Percentiles rank a stretch among this genome's conserved stretches.
Conservation (phyloP, 2,113 vertebrate genomes). For the Tychaedon coryphoeus region DNA sequence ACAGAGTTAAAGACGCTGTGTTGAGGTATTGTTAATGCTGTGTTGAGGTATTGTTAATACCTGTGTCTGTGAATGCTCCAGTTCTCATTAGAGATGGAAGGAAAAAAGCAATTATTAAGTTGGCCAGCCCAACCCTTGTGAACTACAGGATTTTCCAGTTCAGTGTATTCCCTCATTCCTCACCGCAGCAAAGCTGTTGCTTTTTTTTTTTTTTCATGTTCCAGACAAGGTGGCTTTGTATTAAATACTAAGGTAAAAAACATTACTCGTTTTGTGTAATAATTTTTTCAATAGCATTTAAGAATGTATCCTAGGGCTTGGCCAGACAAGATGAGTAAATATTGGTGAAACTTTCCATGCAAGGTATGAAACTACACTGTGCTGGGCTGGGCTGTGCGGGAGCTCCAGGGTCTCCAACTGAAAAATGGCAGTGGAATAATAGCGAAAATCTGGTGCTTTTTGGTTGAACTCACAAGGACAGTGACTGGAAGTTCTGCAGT, state of each 20-base stretch:
- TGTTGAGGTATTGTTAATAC: neutral
- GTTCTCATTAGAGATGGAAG: constrained; percentile 13
- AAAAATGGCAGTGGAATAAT: neutral
- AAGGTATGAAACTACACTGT: neutral
- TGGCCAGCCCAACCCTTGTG: neutral
- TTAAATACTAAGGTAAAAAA: neutral
- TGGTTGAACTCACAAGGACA: neutral
- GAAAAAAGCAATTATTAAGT: constrained; percentile 8
- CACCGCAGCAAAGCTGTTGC: neutral
- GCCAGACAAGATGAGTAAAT: neutral
- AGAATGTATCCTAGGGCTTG: neutral
- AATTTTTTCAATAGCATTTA: neutral
- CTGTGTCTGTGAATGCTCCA: neutral
- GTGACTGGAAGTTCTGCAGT: neutral
- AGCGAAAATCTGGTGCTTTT: neutral
- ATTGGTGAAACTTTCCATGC: neutral
- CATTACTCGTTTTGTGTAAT: neutral
- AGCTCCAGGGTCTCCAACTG: neutral
- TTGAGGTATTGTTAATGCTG: neutral
- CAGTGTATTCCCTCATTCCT: constrained; percentile 1
- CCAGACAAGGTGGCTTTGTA: neutral
- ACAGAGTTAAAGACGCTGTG: neutral
- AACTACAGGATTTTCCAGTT: constrained; percentile 53
- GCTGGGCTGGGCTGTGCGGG: neutral
- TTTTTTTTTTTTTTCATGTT: neutral